Conservation (phyloP, 2,888 invertebrate genomes). For the Archips xylosteana region DNA sequence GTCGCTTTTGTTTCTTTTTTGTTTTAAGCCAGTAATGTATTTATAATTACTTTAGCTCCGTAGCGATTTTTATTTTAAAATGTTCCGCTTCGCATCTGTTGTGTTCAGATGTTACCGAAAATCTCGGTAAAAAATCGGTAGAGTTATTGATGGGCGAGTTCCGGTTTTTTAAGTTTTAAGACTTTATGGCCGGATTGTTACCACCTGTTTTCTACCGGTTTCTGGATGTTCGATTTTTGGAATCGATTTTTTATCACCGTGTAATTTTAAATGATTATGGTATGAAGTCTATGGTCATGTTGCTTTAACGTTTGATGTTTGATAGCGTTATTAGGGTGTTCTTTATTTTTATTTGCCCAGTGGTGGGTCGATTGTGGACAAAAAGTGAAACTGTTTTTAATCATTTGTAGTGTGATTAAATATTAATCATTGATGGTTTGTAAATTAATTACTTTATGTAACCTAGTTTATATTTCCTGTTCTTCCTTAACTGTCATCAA, state of each 20-base stretch:
- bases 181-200: constrained; percentile 55
- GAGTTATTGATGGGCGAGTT: constrained; percentile 65
- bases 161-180: constrained; percentile 58
- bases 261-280: constrained; percentile 30
- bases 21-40: constrained; percentile 48
- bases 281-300: constrained; percentile 12
- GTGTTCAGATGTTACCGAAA: constrained; percentile 63
- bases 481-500: neutral
- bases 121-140: constrained; percentile 64
- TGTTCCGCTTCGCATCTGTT: constrained; percentile 63
- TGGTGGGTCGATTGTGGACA: neutral
- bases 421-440: neutral
- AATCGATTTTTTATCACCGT: constrained; percentile 42
- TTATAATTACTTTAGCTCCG: constrained; percentile 40
- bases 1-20: constrained; percentile 52
- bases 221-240: constrained; percentile 46
- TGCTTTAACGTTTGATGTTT: constrained; percentile 24
- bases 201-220: constrained; percentile 58
- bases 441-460: neutral
- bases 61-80: constrained; percentile 37
- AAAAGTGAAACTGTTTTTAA: neutral
- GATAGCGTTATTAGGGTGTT: neutral
- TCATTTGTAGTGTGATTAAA: neutral
- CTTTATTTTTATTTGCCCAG: constrained; percentile 2
- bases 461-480: neutral